Base-by-base conservation (phyloP, 2,113 vertebrate genomes). In the Solenodon paradoxus region DNA sequence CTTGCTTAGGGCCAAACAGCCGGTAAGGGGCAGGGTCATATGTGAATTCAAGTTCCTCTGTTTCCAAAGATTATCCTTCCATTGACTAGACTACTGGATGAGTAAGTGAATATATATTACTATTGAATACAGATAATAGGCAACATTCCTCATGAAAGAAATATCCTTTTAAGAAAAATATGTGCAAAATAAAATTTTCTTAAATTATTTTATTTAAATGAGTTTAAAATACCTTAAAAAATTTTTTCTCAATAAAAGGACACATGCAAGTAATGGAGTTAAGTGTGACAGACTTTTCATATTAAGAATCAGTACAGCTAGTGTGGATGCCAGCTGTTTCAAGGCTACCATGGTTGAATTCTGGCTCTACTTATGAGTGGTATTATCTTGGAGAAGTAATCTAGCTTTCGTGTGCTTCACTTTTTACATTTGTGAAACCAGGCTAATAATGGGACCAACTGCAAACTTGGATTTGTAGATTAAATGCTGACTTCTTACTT, bases 11-110 rank as follows among this genome's bases (percentile, higher is more conserved):
- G 47, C 87, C 66, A 55, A 61, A 81, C 10, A 13, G 55, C n/a
- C 71, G 66, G n/a, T 55, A 77, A 95, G 59, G 35, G 26, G 3
- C 1, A 19, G 69, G 79, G 16, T 40, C 28, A 53, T 55, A 9
- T 77, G 84, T 95, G 66, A 95, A 68, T 10, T 82, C 64, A 47
- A 47, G 59, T 72, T 88, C 5, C 4, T 90, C 75, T 90, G 35
- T 19, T 77, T 94, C 35, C 53, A 85, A 93, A 92, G 55, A 11
- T 95, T 93, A 75, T 26, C 35, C 57, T 94, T 96, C n/a, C 45
- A 45, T 53, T 61, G 45, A 55, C 45, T 75, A 85, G 47, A 40
- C 61, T 63, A 20, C 55, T 80, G 69, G 84, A 42, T 84, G 63
- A 61, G 26, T 53, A 53, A 75, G 0, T 86, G 24, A 63, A 17